These are phyloP conservation scores for Nemurella pictetii DNA, from an alignment of 2,888 invertebrate species.

Conservation along the genomic window DNA sequence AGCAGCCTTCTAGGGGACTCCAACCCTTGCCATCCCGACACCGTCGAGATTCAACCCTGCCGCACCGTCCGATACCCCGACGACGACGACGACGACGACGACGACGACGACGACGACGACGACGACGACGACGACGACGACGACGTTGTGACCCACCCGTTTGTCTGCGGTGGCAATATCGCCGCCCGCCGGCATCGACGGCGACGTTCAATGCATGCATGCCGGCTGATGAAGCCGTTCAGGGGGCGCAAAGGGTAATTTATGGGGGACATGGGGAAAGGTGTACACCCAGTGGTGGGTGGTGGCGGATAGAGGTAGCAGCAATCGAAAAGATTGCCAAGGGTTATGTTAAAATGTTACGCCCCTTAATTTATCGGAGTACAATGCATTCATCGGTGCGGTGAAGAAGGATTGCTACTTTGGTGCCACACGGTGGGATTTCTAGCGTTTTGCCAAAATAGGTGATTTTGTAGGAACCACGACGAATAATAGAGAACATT, in stretches of 20 bases:
- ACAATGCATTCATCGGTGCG: not conserved
- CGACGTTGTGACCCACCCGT: not conserved
- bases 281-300: too few relatives aligned
- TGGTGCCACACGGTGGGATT: not conserved
- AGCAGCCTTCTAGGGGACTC: slow-evolving; percentile 30
- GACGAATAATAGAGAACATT: too few relatives aligned
- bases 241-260: not conserved
- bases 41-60: not conserved
- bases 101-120: not conserved
- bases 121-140: not conserved
- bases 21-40: not conserved
- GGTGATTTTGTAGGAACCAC: too few relatives aligned
- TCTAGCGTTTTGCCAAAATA: too few relatives aligned
- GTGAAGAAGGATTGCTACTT: not conserved
- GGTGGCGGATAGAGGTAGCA: too few relatives aligned
- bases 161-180: not conserved
- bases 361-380: not conserved
- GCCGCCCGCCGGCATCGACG: not conserved
- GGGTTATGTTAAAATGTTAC: not conserved
- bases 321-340: not conserved
- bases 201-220: not conserved
- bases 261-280: not conserved
- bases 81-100: not conserved
- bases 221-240: not conserved
- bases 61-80: not conserved